These are phyloP conservation scores for Apodemia duryi DNA, from an alignment of 2,888 invertebrate species.

Conservation along the genomic window DNA sequence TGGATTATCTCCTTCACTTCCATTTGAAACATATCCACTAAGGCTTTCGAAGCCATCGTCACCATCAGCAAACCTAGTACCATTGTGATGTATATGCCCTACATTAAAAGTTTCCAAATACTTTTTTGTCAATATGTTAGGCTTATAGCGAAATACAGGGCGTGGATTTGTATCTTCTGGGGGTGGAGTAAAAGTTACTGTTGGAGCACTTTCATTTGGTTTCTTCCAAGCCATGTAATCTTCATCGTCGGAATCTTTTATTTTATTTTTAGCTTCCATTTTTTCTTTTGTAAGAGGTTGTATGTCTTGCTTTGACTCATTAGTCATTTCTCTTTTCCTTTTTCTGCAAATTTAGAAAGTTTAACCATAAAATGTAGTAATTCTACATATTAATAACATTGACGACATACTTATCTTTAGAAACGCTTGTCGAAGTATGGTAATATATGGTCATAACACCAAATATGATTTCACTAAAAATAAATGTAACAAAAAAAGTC, in stretches of 20 bases:
- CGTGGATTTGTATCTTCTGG: conserved; percentile 54
- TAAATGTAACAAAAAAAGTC: neutral
- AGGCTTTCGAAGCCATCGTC: conserved; percentile 93
- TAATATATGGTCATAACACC: neutral
- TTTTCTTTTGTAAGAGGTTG: conserved; percentile 52
- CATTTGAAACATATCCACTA: conserved; percentile 88
- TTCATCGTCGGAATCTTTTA: conserved; percentile 72
- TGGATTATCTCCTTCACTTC: conserved; percentile 71
- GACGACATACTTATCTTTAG: conserved; percentile 24
- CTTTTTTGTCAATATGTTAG: conserved; percentile 64
- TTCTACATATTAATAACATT: conserved; percentile 1
- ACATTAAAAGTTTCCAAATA: conserved; percentile 68
- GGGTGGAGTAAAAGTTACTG: conserved; percentile 69
- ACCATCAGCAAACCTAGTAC: conserved; percentile 69
- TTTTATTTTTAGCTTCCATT: conserved; percentile 52
- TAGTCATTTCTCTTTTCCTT: conserved; percentile 61
- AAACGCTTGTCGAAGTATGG: neutral
- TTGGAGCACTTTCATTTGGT: conserved; percentile 55
- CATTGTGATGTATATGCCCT: conserved; percentile 45
- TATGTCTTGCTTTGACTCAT: conserved; percentile 52
- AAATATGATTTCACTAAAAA: conserved; percentile 6
- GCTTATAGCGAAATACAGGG: conserved; percentile 53
- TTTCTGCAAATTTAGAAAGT: conserved; percentile 49
- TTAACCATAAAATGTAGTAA: neutral
- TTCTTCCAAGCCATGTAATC: conserved; percentile 74